phyloP scores from a whole-genome alignment of 2,797 vertebrate species.

The Onychomys leucogaster region DNA sequence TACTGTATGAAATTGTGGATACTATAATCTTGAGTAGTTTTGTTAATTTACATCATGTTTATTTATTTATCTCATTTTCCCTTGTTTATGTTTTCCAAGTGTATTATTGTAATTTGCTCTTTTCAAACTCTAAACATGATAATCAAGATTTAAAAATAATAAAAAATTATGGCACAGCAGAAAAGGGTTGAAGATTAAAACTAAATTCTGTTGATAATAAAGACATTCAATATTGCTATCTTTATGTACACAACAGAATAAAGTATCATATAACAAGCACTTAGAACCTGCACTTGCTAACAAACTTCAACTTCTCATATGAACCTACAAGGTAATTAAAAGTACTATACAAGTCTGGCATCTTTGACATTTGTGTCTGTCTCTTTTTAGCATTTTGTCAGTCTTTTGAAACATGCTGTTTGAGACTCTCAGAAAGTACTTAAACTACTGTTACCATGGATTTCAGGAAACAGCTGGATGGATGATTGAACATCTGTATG shows the following conservation, averaged over 20 bases:
- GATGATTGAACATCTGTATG: neutral
- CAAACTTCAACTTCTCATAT: neutral
- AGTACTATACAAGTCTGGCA: neutral
- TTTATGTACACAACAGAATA: neutral
- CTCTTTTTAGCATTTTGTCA: neutral
- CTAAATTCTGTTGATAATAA: neutral
- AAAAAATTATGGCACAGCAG: neutral
- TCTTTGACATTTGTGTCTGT: neutral
- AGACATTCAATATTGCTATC: neutral
- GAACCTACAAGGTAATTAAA: neutral
- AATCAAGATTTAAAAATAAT: slow-evolving; percentile 17
- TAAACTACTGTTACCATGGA: neutral
- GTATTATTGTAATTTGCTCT: slow-evolving; percentile 17
- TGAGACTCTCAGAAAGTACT: neutral
- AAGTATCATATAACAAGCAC: neutral
- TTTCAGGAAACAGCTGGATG: neutral
- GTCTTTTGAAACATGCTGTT: neutral
- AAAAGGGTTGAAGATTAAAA: neutral
- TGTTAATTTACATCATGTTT: neutral
- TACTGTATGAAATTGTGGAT: neutral
- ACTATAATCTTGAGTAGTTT: neutral
- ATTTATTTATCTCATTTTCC: neutral
- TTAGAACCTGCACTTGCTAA: neutral
- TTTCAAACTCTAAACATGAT: neutral
- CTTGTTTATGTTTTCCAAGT: slow-evolving; percentile 30